Evolutionary conservation across 2,888 invertebrate genomes (phyloP).

Genomic region (Ochropleura leucogaster): DNA sequence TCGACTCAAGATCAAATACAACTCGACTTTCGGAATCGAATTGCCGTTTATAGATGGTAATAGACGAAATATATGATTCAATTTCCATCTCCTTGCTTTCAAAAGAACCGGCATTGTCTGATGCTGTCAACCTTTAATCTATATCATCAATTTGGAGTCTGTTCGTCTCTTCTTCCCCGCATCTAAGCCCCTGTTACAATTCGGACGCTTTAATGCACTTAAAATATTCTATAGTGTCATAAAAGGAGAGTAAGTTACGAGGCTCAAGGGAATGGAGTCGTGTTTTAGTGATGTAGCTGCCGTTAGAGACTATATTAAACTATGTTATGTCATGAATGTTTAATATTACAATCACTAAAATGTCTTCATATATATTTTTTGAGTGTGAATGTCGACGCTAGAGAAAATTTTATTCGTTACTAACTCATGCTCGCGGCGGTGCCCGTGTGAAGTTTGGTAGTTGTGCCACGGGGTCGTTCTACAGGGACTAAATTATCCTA

Average conservation of each 20-base stretch:
- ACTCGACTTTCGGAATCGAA: constrained; percentile 32
- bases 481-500: no score
- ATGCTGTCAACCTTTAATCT: constrained; percentile 69
- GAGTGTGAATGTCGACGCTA: constrained; percentile 2
- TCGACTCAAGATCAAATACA: constrained; percentile 31
- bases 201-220: constrained; percentile 81
- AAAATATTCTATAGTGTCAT: constrained; percentile 87
- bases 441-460: no score
- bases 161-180: constrained; percentile 33
- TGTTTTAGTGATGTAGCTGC: constrained; percentile 64
- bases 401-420: constrained; percentile 21
- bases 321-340: constrained; percentile 49
- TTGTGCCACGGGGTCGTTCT: no score
- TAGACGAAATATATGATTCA: constrained; percentile 53
- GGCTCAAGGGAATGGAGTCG: constrained; percentile 71
- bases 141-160: constrained; percentile 70
- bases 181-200: constrained; percentile 60
- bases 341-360: constrained; percentile 51
- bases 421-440: no score
- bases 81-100: constrained; percentile 52
- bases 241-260: constrained; percentile 84
- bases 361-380: constrained; percentile 32
- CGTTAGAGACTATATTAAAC: constrained; percentile 56
- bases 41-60: constrained; percentile 32
- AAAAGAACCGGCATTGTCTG: constrained; percentile 49